phyloP scores from a whole-genome alignment of 1,140 invertebrate species.

The Megalopta genalis region DNA sequence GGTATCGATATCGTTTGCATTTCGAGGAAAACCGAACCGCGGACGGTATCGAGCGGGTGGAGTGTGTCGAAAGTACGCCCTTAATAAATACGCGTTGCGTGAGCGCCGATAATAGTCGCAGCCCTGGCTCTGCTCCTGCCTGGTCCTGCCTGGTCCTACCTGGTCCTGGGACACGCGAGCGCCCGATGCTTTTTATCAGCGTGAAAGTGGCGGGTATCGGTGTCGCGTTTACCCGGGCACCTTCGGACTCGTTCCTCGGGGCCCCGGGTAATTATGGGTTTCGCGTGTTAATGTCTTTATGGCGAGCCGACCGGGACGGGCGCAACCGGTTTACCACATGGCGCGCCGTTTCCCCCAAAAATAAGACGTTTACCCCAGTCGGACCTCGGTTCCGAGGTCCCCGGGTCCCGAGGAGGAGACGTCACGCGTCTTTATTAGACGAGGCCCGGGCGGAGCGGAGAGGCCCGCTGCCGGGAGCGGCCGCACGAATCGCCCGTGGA shows the following conservation, averaged over 20 bases:
- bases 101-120: slow-evolving; percentile 20
- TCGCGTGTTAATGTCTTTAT: slow-evolving; percentile 71
- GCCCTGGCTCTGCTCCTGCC: background rate
- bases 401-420: background rate
- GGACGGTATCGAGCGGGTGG: background rate
- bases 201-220: background rate
- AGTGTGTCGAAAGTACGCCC: background rate
- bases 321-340: slow-evolving; percentile 57
- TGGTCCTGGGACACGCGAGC: slow-evolving; percentile 7
- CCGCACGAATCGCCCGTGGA: slow-evolving; percentile 15
- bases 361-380: slow-evolving; percentile 21
- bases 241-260: background rate
- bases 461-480: background rate
- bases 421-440: slow-evolving; percentile 24
- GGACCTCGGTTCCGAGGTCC: too few relatives aligned
- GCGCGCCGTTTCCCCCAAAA: slow-evolving; percentile 40
- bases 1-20: slow-evolving; percentile 2
- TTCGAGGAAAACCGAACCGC: slow-evolving; percentile 35
- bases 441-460: background rate
- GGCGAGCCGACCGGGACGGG: slow-evolving; percentile 13
- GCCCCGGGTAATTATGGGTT: slow-evolving; percentile 61
- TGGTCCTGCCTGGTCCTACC: too few relatives aligned
- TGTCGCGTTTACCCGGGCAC: background rate
- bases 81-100: slow-evolving; percentile 57
- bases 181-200: background rate